Evolutionary conservation across 2,113 vertebrate species (phyloP), one percentile per base, ranked within the genome.

Genomic region (Sinocyclocheilus rhinocerous): DNA sequence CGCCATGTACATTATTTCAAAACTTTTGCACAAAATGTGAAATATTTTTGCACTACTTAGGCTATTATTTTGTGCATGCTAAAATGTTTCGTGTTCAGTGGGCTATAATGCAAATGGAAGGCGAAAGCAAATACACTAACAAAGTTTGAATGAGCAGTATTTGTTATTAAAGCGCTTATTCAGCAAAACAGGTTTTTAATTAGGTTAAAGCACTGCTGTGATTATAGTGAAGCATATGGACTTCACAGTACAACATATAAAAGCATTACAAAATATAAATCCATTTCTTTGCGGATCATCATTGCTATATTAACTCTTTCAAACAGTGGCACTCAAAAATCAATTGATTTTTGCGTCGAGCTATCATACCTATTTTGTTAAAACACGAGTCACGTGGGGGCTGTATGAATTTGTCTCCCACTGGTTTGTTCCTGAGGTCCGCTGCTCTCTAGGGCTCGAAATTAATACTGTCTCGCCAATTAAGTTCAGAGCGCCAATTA

Each of bases 401-500:
- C 33, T 81, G 16, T 36, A 67, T 16, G 61, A 78, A 45, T 79
- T 76, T 84, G 70, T 84, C 88, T 84, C 85, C 86, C 81, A 65
- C 48, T 84, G 76, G 36, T 39, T 55, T 69, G 83, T 63, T 84
- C n/a, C 52, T 57, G 81, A 59, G 67, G 81, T 73, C 69, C 50
- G 81, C 67, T 73, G 29, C 48, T 73, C 81, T 84, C 72, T 42
- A 81, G 73, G 82, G 81, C 90, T 90, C 89, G 90, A 87, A 81
- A 91, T 89, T 90, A 90, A 90, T 88, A 90, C 86, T 69, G 87
- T 81, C 88, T 90, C 76, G 84, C 92, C 93, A 94, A 94, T 94
- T 95, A 94, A 92, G 89, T 92, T 91, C 86, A 90, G 88, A 85
- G 92, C 91, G 93, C 93, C 95, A 95, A 95, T 95, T 95, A 94